Conservation (phyloP, 53 echinoderm and acorn worm genomes). For the Paelopatides confundens region DNA sequence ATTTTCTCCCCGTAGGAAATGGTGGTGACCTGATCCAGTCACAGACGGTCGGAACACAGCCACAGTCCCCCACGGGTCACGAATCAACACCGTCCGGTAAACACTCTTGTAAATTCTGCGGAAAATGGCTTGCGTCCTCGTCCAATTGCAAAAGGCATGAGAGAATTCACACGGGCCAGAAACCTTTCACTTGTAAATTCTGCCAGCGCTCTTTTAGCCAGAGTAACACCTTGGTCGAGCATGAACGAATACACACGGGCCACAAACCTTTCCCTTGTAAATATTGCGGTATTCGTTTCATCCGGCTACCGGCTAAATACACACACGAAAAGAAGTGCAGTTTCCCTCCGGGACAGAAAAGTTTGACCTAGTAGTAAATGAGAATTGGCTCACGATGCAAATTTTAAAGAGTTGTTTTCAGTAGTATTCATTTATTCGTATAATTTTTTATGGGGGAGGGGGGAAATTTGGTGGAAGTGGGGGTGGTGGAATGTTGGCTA, state of each 20-base stretch:
- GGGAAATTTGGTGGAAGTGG: no score
- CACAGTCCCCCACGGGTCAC: neutral
- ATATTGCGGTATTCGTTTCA: slow-evolving; percentile 19
- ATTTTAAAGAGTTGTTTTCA: no score
- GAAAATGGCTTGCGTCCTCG: neutral
- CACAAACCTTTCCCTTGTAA: slow-evolving; percentile 23
- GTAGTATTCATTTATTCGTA: no score
- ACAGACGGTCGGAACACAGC: neutral
- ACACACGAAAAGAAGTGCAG: slow-evolving; percentile 18
- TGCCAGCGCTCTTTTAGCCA: slow-evolving; percentile 14
- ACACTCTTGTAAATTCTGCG: slow-evolving; percentile 23
- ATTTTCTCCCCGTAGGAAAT: neutral
- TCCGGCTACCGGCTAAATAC: slow-evolving; percentile 12
- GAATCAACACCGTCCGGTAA: neutral
- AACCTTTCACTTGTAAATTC: slow-evolving; percentile 24
- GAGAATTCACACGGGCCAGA: slow-evolving; percentile 22
- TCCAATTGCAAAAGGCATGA: slow-evolving; percentile 33
- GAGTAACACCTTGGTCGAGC: slow-evolving; percentile 23
- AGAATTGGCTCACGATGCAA: no score
- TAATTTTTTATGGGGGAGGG: no score
- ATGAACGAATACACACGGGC: slow-evolving; percentile 31
- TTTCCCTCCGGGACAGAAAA: neutral
- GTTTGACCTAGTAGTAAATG: no score
- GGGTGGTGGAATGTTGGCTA: no score
- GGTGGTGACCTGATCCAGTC: neutral